Percentiles rank a stretch among this genome's conserved stretches.
Conservation (phyloP, 2,113 vertebrate genomes). For the Mormoops blainvillei region DNA sequence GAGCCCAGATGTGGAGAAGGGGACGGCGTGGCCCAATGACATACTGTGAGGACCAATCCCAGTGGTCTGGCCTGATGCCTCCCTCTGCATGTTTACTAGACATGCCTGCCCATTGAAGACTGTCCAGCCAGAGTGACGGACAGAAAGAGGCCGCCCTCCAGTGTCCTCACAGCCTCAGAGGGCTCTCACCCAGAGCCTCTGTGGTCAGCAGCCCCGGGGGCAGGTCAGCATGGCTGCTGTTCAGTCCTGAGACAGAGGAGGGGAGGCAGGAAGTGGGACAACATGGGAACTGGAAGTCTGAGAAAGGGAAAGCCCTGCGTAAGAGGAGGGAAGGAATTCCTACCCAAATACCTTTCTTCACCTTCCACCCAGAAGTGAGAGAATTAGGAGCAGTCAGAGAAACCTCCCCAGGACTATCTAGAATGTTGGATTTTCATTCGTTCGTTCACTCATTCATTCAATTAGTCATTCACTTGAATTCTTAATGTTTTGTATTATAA, state of each 20-base stretch:
- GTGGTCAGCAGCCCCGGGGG: neutral
- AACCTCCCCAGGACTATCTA: neutral
- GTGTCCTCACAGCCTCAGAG: neutral
- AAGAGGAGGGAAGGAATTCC: neutral
- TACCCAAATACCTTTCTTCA: neutral
- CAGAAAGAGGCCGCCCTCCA: neutral
- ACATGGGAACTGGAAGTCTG: neutral
- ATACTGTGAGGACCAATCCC: neutral
- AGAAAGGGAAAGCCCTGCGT: too few relatives aligned
- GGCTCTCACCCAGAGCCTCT: neutral
- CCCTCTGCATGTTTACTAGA: neutral
- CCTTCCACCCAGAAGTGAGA: neutral
- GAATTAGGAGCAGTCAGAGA: neutral
- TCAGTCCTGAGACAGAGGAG: neutral
- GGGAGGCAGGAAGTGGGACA: neutral
- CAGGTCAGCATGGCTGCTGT: neutral
- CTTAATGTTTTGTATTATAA: neutral
- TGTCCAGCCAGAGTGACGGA: neutral
- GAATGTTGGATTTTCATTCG: neutral
- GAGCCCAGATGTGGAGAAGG: neutral
- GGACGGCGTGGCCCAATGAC: neutral
- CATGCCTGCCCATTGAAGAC: neutral
- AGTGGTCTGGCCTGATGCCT: neutral
- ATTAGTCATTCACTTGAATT: neutral
- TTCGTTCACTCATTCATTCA: neutral